Conservation (phyloP, 2,113 vertebrate species). For the sheep (Ovis aries) region ARS-UI_Ramb_v3.0 NC_056056.1:138844501-138845000, state of each 20-base stretch:
- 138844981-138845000: background rate
- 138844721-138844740: constrained; percentile 92
- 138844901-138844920: background rate
- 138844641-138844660: background rate
- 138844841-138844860: background rate
- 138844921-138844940: accelerated
- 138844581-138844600: background rate
- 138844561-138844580: accelerated
- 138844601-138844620: background rate
- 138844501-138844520: accelerated
- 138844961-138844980: background rate
- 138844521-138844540: background rate
- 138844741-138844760: constrained; percentile 95
- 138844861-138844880: background rate
- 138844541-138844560: background rate
- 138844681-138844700: constrained; percentile 96
- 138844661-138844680: constrained; percentile 52
- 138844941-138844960: background rate
- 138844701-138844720: constrained; percentile 90
- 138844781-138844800: background rate
- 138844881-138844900: background rate
- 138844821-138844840: accelerated
- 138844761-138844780: constrained; percentile 91
- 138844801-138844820: accelerated
- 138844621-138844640: background rate